Base-by-base conservation (phyloP, 2,888 invertebrate species). In the Drosophila kambysellisi region DNA sequence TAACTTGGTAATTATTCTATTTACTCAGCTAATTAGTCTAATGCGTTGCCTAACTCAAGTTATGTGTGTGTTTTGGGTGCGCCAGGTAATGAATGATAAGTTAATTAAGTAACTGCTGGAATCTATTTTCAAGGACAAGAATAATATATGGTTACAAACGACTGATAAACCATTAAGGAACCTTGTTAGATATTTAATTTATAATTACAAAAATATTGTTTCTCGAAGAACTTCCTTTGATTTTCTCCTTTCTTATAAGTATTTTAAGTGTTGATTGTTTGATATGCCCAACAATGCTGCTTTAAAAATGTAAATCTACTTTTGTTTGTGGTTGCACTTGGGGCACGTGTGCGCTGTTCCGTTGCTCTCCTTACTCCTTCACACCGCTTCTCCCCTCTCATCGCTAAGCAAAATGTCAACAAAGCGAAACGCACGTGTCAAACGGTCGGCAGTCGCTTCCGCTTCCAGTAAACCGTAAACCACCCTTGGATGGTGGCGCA, bases 381-480 rank as follows among this genome's bases (percentile, higher is more conserved):
- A 12, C 52, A 8, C 6, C 12, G 20, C n/a, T 15, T 8, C 29
- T n/a, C 5, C 25, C 15, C 35, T 25, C 25, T 41, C 35, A 53
- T 46, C 57, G 53, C 68, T 59, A 4, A 25, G 15, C 30, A 69
- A 69, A 84, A 85, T 73, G 88, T 84, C 84, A 84, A 88, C 84
- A 84, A 85, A 85, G 83, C 83, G 88, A 81, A 76, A 69, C 77
- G 84, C 85, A 88, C 85, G 89, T 85, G 85, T 25, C 59, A 51
- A 50, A 51, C 53, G 61, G 66, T 59, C 70, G 58, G 61, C 78
- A 51, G 39, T 58, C 56, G 66, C 65, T 81, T 79, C 82, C 78
- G 81, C 66, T 71, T 68, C 73, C 73, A 76, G 57, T 43, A 46
- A 62, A 60, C 62, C 71, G 20, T 20, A 46, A 46, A 46, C 46